These are phyloP conservation scores for Ciconia maguari DNA, from an alignment of 2,113 vertebrate genomes.

Conservation along the genomic window DNA sequence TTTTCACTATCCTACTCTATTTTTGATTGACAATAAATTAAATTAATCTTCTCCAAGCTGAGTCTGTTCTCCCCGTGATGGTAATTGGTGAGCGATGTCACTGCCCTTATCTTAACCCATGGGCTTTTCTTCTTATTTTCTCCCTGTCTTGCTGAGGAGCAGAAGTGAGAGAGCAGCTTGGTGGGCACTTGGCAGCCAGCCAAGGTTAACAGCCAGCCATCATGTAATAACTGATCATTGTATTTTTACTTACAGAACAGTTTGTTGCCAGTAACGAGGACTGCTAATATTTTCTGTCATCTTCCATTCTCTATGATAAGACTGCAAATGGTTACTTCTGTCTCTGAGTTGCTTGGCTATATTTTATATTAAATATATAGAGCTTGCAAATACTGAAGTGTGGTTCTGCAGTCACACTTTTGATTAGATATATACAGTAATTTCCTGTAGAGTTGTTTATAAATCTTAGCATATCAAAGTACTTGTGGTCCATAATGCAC, in stretches of 20 bases:
- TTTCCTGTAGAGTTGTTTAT: background rate
- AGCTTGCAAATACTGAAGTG: background rate
- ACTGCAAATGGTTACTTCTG: background rate
- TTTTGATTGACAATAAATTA: background rate
- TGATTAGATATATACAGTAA: background rate
- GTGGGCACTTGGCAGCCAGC: background rate
- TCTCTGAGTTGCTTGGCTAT: background rate
- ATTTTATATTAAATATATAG: background rate
- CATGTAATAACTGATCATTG: background rate
- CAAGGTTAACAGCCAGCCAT: background rate
- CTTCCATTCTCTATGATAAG: background rate
- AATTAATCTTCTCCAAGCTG: background rate
- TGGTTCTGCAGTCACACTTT: background rate
- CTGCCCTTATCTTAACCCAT: background rate
- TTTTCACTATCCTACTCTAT: background rate
- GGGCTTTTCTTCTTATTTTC: background rate
- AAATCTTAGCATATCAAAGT: background rate
- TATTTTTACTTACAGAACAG: background rate
- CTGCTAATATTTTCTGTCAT: background rate
- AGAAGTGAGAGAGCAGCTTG: background rate
- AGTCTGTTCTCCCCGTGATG: background rate
- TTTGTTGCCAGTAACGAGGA: background rate
- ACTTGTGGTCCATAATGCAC: background rate
- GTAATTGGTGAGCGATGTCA: background rate
- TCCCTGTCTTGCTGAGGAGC: background rate